Evolutionary conservation across 1,140 invertebrate species (phyloP).

Genomic region (Drosophila erecta): DNA sequence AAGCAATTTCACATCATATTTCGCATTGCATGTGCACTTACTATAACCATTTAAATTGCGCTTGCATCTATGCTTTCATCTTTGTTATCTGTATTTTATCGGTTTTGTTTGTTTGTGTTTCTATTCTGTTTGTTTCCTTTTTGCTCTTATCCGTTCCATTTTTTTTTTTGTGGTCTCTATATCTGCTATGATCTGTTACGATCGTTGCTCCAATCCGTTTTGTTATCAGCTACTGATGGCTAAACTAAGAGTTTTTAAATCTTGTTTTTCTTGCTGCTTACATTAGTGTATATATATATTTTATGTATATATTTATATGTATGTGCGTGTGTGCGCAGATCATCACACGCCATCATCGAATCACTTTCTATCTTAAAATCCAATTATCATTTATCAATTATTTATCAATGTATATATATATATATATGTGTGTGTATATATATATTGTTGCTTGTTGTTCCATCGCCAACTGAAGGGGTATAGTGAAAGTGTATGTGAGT

Average conservation of each 20-base stretch:
- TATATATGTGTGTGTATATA: conserved; percentile 41
- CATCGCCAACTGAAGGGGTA: conserved; percentile 6
- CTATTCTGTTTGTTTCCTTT: conserved; percentile 11
- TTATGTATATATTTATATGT: conserved; percentile 41
- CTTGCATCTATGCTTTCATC: conserved; percentile 16
- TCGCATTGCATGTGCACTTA: conserved; percentile 20
- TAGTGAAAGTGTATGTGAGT: not conserved
- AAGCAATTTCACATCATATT: conserved; percentile 29
- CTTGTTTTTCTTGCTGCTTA: conserved; percentile 44
- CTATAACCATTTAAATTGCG: conserved; percentile 21
- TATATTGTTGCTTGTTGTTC: conserved; percentile 42
- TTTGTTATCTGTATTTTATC: conserved; percentile 11
- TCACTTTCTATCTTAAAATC: conserved; percentile 58
- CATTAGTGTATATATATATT: conserved; percentile 31
- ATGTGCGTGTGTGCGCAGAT: conserved; percentile 54
- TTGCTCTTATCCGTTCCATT: conserved; percentile 11
- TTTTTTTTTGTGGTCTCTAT: conserved; percentile 7
- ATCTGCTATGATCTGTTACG: conserved; percentile 5
- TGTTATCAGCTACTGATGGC: conserved; percentile 49
- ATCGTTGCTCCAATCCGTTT: conserved; percentile 6
- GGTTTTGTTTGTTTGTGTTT: not conserved
- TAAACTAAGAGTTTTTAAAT: conserved; percentile 52
- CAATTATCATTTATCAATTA: conserved; percentile 36
- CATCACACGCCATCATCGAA: conserved; percentile 49
- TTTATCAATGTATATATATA: conserved; percentile 30